These are phyloP conservation scores for Trichogramma evanescens DNA, from an alignment of 2,888 invertebrate species.

Conservation along the genomic window DNA sequence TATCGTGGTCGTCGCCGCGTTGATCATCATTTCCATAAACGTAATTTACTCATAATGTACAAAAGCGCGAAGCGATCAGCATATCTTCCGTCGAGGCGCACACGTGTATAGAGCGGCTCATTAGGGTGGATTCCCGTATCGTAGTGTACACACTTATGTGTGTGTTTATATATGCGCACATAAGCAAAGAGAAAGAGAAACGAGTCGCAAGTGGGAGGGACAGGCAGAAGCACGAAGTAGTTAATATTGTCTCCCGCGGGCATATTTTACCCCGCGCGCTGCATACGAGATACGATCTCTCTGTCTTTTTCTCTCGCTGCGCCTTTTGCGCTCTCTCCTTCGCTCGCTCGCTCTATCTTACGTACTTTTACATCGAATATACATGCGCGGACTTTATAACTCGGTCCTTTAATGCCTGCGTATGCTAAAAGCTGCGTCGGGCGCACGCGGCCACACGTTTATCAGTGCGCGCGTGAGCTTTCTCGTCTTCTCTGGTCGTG, in stretches of 20 bases:
- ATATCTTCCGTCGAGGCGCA: slow-evolving; percentile 6
- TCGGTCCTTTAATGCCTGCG: too few relatives aligned
- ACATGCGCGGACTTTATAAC: too few relatives aligned
- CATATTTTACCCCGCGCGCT: slow-evolving; percentile 39
- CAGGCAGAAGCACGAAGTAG: slow-evolving; percentile 43
- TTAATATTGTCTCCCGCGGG: slow-evolving; percentile 46
- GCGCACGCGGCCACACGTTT: too few relatives aligned
- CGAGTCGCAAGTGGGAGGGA: slow-evolving; percentile 26
- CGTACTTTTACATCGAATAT: too few relatives aligned
- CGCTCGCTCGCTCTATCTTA: slow-evolving; percentile 18
- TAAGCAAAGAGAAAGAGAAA: not conserved
- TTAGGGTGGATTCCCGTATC: slow-evolving; percentile 31
- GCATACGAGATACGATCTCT: slow-evolving; percentile 40
- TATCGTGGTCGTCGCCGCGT: too few relatives aligned
- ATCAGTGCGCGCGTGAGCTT: too few relatives aligned
- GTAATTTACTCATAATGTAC: too few relatives aligned
- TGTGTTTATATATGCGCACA: not conserved
- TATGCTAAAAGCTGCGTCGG: too few relatives aligned
- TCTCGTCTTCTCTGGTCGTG: too few relatives aligned
- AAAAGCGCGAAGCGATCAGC: too few relatives aligned
- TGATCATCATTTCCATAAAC: too few relatives aligned
- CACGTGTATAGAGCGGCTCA: slow-evolving; percentile 29
- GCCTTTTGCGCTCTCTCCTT: slow-evolving; percentile 17
- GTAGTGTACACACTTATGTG: not conserved
- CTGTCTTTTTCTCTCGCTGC: slow-evolving; percentile 31